Evolutionary conservation across 2,888 invertebrate species (phyloP), one percentile per base, ranked within the genome.

Genomic region (Ophioninae sp.): DNA sequence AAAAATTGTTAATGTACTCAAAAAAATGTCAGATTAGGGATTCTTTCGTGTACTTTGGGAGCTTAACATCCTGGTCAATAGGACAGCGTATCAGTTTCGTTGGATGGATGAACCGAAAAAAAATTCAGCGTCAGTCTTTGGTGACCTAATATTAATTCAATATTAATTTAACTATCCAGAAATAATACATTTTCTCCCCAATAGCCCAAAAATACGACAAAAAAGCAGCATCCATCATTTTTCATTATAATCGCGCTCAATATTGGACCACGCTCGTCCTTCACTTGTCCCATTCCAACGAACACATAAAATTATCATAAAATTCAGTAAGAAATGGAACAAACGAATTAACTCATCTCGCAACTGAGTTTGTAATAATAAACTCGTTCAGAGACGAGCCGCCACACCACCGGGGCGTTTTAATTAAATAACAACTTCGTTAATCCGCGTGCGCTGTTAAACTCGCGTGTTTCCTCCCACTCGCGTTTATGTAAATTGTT

Each of bases 351-450:
- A 79, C 79, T 64, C 75, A 65, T 79, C 13, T 17, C 50, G 50
- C 67, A 20, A 20, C 39, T 69, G 50, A 73, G 44, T 21, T 50
- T 50, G 50, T 50, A 50, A 23, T 37, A 30, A 65, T 59, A 78
- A 81, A 79, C 81, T 78, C 84, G 81, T 76, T 79, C 81, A 41
- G 74, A 59, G 70, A 81, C 10, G 50, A 30, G 50, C 50, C 3
- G 50, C 17, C 50, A 10, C 50, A 17, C 17, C 50, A 17, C 10
- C 50, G 50, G 50, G 50, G 50, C 75, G 84, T 76, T 81, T 81
- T 84, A 84, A 84, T 84, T 79, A 79, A 84, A 84, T 84, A 81
- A 84, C 81, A 79, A 75, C 78, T 81, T 84, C 67, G 81, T 84
- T 78, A 79, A 69, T 67, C 37, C 75, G 70, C 75, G 78, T 67